phyloP scores from a whole-genome alignment of 2,888 invertebrate species.

The Xanthorhoe designata region DNA sequence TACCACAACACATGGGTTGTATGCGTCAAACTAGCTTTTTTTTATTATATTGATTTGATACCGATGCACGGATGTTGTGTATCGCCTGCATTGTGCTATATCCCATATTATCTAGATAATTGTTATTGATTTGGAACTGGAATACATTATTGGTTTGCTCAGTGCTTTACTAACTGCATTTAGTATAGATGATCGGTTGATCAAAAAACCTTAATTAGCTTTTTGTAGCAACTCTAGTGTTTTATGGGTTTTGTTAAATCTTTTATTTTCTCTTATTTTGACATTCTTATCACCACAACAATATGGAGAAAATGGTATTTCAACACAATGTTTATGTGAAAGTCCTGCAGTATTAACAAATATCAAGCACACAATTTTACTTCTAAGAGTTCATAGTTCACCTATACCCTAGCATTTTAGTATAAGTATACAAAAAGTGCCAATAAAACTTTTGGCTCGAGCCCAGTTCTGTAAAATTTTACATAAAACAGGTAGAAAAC shows the following conservation, averaged over 20 bases:
- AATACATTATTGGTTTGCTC: constrained; percentile 5
- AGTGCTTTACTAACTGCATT: background rate
- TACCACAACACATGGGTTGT: too few species aligned
- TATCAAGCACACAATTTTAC: too few species aligned
- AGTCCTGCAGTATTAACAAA: too few species aligned
- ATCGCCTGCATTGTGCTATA: background rate
- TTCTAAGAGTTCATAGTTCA: too few species aligned
- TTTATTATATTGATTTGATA: constrained; percentile 23
- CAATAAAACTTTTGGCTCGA: background rate
- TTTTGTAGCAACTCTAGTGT: background rate
- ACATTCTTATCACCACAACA: too few species aligned
- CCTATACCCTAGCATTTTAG: too few species aligned
- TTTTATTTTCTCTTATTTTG: too few species aligned
- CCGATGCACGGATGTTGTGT: constrained; percentile 3
- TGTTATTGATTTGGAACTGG: constrained; percentile 14
- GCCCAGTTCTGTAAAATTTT: too few species aligned
- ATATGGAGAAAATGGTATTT: too few species aligned
- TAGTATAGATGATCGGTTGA: background rate
- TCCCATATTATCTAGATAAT: constrained; percentile 5
- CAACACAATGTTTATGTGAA: too few species aligned
- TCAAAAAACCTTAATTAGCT: background rate
- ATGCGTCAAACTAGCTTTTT: too few species aligned
- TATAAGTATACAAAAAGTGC: too few species aligned
- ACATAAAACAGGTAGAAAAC: background rate
- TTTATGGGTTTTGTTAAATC: background rate